Evolutionary conservation across 2,888 invertebrate species (phyloP).

Genomic region (Platycheirus albimanus): DNA sequence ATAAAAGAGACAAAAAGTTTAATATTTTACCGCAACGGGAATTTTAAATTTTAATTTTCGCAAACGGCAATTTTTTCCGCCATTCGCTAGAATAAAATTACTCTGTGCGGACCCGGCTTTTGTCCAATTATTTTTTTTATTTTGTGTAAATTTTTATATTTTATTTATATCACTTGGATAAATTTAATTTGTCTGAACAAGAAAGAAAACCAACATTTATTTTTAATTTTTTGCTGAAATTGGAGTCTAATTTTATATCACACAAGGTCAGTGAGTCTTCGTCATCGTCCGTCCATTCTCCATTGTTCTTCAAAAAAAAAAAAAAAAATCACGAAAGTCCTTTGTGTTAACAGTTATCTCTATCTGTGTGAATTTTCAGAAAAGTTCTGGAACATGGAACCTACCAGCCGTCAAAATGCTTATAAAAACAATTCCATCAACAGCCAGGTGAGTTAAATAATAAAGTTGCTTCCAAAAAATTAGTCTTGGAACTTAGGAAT

Average conservation of each 20-base stretch:
- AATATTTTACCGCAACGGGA: not conserved
- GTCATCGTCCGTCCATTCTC: not conserved
- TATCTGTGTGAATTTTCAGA: conserved; percentile 43
- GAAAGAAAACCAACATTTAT: no score
- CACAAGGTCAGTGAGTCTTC: conserved; percentile 2
- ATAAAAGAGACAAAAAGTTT: not conserved
- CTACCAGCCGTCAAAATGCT: conserved; percentile 85
- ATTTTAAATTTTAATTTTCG: conserved; percentile 30
- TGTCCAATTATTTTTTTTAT: no score
- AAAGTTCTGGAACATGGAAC: conserved; percentile 75
- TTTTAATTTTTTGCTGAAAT: no score
- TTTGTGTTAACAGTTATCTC: conserved; percentile 60
- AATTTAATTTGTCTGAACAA: no score
- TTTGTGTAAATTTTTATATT: not conserved
- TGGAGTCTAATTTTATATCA: no score
- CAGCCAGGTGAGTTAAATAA: conserved; percentile 85
- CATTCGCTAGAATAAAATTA: not conserved
- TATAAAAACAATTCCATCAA: conserved; percentile 92
- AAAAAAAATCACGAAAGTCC: no score
- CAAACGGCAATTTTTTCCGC: conserved; percentile 26
- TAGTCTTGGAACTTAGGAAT: not conserved
- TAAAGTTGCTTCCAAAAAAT: not conserved
- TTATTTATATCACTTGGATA: no score
- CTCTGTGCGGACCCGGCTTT: not conserved
- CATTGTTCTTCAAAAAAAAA: conserved; percentile 33